phyloP scores from a whole-genome alignment of 2,888 invertebrate genomes.

The Nephrotoma appendiculata region DNA sequence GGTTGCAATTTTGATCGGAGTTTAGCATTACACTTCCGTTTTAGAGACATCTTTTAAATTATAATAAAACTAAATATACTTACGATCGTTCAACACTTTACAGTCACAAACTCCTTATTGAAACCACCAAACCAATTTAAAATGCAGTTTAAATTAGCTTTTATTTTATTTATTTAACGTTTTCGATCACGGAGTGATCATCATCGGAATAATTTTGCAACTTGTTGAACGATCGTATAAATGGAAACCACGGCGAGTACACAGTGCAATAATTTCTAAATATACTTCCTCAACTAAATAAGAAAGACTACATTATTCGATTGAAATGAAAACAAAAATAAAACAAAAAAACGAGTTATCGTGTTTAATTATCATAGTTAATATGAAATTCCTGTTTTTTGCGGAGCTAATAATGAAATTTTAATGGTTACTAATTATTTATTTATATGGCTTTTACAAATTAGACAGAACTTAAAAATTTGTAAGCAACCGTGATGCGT shows the following conservation, averaged over 20 bases:
- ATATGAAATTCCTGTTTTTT: background rate
- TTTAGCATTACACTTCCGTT: background rate
- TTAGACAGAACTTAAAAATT: background rate
- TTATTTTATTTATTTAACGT: too few species aligned
- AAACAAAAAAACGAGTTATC: background rate
- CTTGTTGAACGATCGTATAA: too few species aligned
- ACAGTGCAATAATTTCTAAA: too few species aligned
- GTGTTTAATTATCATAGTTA: background rate
- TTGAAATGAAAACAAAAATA: background rate
- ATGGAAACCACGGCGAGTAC: too few species aligned
- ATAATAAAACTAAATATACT: background rate
- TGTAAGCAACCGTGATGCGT: background rate
- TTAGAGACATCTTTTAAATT: background rate
- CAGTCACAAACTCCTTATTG: too few species aligned
- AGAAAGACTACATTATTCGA: background rate
- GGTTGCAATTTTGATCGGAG: background rate
- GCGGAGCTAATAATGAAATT: background rate
- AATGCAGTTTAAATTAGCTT: too few species aligned
- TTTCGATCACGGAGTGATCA: too few species aligned
- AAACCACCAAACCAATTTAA: too few species aligned
- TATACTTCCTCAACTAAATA: background rate
- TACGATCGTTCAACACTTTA: too few species aligned
- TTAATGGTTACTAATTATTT: background rate
- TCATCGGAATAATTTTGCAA: too few species aligned
- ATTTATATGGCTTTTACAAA: too few species aligned